Evolutionary conservation across 2,113 vertebrate genomes (phyloP), one percentile per base, ranked within the genome.

Genomic region (Gasterosteus aculeatus): DNA sequence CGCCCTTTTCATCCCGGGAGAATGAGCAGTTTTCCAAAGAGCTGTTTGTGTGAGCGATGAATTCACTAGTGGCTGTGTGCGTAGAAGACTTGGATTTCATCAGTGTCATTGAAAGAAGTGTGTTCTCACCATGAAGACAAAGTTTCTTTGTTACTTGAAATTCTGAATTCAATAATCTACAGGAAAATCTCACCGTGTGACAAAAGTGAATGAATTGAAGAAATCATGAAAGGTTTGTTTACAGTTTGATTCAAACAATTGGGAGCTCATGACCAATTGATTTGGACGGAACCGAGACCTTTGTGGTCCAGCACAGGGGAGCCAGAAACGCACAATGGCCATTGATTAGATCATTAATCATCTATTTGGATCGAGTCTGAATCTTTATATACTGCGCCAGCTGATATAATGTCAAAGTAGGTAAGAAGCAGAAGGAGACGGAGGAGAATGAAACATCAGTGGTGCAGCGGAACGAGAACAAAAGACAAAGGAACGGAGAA

Each of bases 61-160:
- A 33, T 4, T 38, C 31, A 11, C 26, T 33, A 33, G 54, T 35
- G 11, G 33, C 65, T 26, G 47, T 58, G 73, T 35, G 82, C 19
- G 62, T 5, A 31, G n/a, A 1, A 73, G 26, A 72, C 29, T 59
- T 35, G 31, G 7, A 10, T 60, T 60, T 70, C 70, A 85, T 69
- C 66, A 57, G 29, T 3, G 44, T 66, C 33, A 78, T 66, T 80
- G 42, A 67, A 16, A 57, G 19, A 14, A 33, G 53, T 71, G 31
- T 49, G 38, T n/a, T 7, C 26, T 54, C 16, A 67, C 18, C 6
- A 49, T 35, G 3, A 10, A n/a, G 4, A 0, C 41, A 35, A 0
- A 12, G 14, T 8, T 47, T 9, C 22, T 39, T 63, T 47, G 38
- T 29, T 6, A 8, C 18, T 46, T 61, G 18, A 15, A 15, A 64